Evolutionary conservation across 2,113 vertebrate genomes (phyloP).

Genomic region (Urocynchramus pylzowi): DNA sequence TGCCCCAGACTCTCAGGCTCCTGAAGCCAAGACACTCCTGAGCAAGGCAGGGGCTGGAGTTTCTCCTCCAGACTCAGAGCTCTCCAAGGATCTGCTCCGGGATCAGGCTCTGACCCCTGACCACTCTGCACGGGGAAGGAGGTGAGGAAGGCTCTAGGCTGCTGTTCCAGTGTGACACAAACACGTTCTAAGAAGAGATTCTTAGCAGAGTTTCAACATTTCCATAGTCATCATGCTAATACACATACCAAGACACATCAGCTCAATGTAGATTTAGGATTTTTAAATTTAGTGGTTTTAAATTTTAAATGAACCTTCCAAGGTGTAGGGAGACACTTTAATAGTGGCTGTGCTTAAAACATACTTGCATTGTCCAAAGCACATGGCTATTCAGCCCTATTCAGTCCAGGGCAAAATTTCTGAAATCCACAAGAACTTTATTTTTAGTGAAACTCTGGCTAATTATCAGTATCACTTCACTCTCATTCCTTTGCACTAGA

Average conservation of each 20-base stretch:
- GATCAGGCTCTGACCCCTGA: neutral
- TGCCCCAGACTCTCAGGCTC: neutral
- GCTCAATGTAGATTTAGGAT: neutral
- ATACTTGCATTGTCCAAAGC: neutral
- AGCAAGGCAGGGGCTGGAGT: neutral
- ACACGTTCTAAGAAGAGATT: neutral
- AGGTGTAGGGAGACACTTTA: neutral
- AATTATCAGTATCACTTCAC: neutral
- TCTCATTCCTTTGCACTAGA: neutral
- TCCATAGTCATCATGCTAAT: neutral
- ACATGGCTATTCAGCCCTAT: neutral
- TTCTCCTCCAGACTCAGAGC: too few relatives aligned
- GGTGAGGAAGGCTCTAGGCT: neutral
- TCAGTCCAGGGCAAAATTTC: neutral
- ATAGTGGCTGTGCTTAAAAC: neutral
- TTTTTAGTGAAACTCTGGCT: neutral
- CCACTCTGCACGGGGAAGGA: neutral
- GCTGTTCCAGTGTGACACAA: neutral
- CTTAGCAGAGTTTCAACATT: neutral
- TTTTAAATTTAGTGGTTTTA: neutral
- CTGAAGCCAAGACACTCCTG: neutral
- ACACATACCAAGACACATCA: neutral
- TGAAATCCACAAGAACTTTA: neutral
- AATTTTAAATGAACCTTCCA: neutral
- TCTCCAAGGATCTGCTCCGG: neutral